Base-by-base conservation (phyloP, 2,888 invertebrate species). In the Trileptium ribeirensis region DNA sequence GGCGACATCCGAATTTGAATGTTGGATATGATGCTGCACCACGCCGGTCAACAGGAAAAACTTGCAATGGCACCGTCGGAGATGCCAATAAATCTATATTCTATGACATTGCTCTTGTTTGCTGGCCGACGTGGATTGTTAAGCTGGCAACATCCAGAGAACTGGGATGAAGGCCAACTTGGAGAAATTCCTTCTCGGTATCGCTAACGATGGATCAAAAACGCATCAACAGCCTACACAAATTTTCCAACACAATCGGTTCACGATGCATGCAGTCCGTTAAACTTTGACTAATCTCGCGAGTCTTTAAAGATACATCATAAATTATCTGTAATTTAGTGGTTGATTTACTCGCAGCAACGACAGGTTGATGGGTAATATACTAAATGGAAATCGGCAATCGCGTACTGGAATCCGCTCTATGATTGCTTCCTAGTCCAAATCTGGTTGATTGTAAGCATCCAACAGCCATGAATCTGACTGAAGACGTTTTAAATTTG, bases 261-360 rank as follows among this genome's bases (percentile, higher is more conserved):
- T 84, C 84, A 19, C 80, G 39, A 70, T 84, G 82, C 15, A 83
- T 40, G 67, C 83, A 84, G 67, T 84, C 83, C 81, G 83, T 84
- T 29, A 84, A 78, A 19, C 80, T 78, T 1, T 67, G 24, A 1
- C 70, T 81, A 79, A 82, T 75, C 0, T 2, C 24, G 70, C 81
- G 80, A n/a, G 36, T 36, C 39, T 67, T 78, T 0, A 74, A 78
- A 0, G 82, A 83, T 3, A 81, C 86, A 81, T 86, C 86, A 74
- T 81, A 86, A 8, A 86, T 85, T 33, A 83, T 79, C 3, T 84
- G 40, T 8, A 86, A 38, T 77, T 86, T 86, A 0, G 85, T 51
- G 51, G 51, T 75, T 24, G 70, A 24, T 24, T 84, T 83, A 8
- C 64, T 24, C 24, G 83, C 79, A 0, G 79, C 74, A 33, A 84